Conservation (phyloP, 2,797 vertebrate species). For the Meda fulgida region DNA sequence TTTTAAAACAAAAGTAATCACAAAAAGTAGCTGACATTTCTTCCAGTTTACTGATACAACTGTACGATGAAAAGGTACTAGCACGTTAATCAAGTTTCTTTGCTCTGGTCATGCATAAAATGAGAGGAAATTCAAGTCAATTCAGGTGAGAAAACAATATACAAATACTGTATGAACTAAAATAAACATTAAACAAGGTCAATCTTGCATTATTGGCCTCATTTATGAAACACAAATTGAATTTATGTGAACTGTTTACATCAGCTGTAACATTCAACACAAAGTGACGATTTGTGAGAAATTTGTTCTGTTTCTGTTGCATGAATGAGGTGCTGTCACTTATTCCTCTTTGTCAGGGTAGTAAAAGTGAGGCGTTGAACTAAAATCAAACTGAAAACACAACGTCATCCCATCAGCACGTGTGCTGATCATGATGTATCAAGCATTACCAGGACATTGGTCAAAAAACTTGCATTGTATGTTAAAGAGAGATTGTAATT, state of each 20-base stretch:
- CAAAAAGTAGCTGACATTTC: neutral
- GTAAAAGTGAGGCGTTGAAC: neutral
- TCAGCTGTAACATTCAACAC: neutral
- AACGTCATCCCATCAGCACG: constrained; percentile 26
- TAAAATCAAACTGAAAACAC: constrained; percentile 15
- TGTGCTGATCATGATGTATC: neutral
- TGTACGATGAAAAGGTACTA: neutral
- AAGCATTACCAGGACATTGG: constrained; percentile 37
- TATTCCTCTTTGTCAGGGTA: neutral
- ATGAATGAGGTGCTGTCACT: neutral
- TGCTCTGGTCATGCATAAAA: neutral
- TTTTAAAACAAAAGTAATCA: neutral
- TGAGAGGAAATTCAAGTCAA: constrained; percentile 23
- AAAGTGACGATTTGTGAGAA: neutral
- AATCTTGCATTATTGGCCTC: neutral
- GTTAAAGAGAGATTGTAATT: neutral
- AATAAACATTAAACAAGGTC: neutral
- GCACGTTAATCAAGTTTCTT: neutral
- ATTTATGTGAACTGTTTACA: neutral
- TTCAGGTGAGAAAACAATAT: constrained; percentile 19
- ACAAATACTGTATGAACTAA: constrained; percentile 7
- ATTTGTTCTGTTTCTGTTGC: neutral
- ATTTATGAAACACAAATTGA: neutral
- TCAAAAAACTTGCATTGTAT: neutral
- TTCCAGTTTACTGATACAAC: neutral